Base-by-base conservation (phyloP, 1,140 invertebrate genomes). In the Drosophila jambulina region DNA sequence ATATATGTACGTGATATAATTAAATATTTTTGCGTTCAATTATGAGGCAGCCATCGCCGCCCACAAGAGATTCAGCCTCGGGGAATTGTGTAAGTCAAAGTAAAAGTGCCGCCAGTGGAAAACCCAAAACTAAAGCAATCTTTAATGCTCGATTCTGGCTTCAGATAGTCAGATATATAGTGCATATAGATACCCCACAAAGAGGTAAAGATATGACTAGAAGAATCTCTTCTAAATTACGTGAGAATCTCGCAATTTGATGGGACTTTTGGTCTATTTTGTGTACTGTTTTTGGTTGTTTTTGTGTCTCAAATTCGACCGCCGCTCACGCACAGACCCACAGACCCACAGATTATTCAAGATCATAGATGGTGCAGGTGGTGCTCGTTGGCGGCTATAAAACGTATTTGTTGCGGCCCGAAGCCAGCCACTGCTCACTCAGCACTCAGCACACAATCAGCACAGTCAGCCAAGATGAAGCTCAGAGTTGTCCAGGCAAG, bases 241-340 rank as follows among this genome's bases (percentile, higher is more conserved):
- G 67, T 70, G 67, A 74, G 53, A 74, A 0, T 60, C n/a, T n/a
- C 19, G 0, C 10, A 25, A 60, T 51, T 72, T 51, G 3, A 17
- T 15, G 21, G 15, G 10, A 17, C 49, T 51, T 5, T n/a, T 56
- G 53, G 15, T 38, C 34, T 38, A 53, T 21, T 53, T 53, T 34
- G 19, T 53, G 29, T 29, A 32, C 45, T 32, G 12, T 38, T 21
- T 49, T 15, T 46, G 3, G 36, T 3, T 32, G 27, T 40, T 49
- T 59, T 43, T 60, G 42, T 27, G 36, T 36, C 36, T 51, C 54
- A 8, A 72, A 60, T 51, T 59, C 38, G 27, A 46, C 29, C 54
- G 17, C 15, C 70, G 38, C 70, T 74, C 54, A 74, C 70, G 70
- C 70, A 72, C 70, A 36, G n/a, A n/a, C n/a, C n/a, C n/a, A n/a